Evolutionary conservation across 2,888 invertebrate genomes (phyloP), one percentile per base, ranked within the genome.

Genomic region (Acanthopleura granulata): DNA sequence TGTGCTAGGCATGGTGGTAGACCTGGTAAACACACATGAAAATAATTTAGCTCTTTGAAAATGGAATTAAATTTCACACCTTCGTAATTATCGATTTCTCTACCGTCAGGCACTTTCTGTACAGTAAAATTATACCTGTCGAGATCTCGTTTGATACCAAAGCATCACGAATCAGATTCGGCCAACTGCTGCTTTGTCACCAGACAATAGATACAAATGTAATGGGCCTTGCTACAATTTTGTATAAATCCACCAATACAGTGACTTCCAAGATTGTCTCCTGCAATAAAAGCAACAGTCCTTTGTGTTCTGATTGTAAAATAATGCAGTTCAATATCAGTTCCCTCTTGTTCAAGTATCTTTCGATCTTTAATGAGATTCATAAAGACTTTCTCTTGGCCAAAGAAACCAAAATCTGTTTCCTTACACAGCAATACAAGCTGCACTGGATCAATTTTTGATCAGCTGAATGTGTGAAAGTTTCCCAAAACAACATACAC

Each of bases 251-350:
- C 73, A 9, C 61, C 51, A 25, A 73, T 57, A 57, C 73, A 62
- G 22, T 74, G 74, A 40, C 66, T 69, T 49, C 74, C 74, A 25
- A 74, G 49, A 49, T 74, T 74, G 25, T 74, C 74, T 40, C 70
- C 30, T 18, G 50, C 71, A 49, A 71, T 71, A 71, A 71, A 40
- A 16, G 25, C 40, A 40, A 71, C 50, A 16, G 49, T 71, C 16
- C 49, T 18, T 57, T 22, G 57, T 27, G 16, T 27, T 22, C 15
- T 71, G 18, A 49, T 18, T 22, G 40, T 49, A 18, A 1, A 25
- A 49, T 25, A 30, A 49, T 9, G 71, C 40, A 22, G 14, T 49
- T 16, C 16, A 49, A 71, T 16, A 49, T 49, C n/a, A 71, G 49
- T 71, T 15, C 49, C 71, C 29, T 49, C 50, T 71, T 71, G 3